Conservation (phyloP, 2,113 vertebrate genomes). For the Lycocorax pyrrhopterus region DNA sequence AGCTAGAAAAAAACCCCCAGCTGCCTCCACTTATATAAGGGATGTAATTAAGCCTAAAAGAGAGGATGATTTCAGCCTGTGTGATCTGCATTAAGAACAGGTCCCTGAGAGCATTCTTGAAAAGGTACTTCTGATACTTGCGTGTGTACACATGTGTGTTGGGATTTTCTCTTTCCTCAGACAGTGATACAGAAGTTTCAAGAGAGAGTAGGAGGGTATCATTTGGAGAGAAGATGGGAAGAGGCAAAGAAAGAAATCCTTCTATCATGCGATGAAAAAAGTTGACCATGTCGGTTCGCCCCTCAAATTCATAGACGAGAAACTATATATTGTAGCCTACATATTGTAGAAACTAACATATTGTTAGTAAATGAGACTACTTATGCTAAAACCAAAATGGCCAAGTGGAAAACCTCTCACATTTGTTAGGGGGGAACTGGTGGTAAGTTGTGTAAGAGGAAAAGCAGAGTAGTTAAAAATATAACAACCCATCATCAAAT, state of each 20-base stretch:
- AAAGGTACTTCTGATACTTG: not conserved
- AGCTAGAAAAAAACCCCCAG: not conserved
- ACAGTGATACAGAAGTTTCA: not conserved
- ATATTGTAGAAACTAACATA: not conserved
- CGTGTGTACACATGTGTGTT: accelerated
- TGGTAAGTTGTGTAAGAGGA: not conserved
- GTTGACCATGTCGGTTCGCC: accelerated
- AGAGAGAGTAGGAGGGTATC: not conserved
- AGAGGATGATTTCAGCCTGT: conserved; percentile 21
- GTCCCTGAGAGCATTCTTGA: not conserved
- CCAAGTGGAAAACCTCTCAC: not conserved
- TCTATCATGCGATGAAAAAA: not conserved
- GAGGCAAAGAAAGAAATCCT: not conserved
- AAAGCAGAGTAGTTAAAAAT: not conserved
- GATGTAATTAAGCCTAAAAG: conserved; percentile 31
- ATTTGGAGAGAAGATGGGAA: not conserved
- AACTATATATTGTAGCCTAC: not conserved
- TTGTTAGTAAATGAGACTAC: not conserved
- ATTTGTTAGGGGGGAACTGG: not conserved
- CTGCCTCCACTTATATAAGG: conserved; percentile 53
- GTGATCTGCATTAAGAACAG: conserved; percentile 36
- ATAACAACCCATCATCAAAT: not conserved
- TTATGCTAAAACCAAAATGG: not conserved
- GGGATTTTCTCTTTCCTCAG: not conserved
- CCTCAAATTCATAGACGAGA: not conserved